Evolutionary conservation across 1,140 invertebrate genomes (phyloP), one percentile per base, ranked within the genome.

Genomic region (Araneus ventricosus): DNA sequence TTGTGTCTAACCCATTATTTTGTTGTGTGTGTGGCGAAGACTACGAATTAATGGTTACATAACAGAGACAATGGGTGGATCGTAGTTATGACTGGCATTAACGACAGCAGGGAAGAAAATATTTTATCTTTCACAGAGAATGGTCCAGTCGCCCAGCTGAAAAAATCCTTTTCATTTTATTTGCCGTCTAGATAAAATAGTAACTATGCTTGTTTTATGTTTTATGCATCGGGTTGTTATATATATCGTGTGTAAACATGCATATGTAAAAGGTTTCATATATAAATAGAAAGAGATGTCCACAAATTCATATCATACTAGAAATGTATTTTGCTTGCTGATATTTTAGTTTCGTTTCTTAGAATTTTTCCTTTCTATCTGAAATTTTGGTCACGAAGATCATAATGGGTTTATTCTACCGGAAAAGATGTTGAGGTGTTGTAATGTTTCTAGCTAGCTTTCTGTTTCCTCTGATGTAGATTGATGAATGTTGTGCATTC

Each of bases 41-140:
- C 63, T 63, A 57, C n/a, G 41, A 75, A 75, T 89, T 89, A 89
- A 89, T 89, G 88, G 63, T 89, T 75, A 89, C 37, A 45, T 75
- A 57, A 52, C 63, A 10, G 63, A 88, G 61, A 88, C 87, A 88
- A 89, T 79, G 52, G 41, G 88, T 27, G 67, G 39, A 45, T 34
- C 5, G 88, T 89, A 27, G 39, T 75, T 89, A 79, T 30, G 39
- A 75, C 34, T 79, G 41, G 67, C 67, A 75, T 89, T 75, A 89
- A 57, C 30, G 67, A 8, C 7, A 39, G 39, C 61, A 70, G 4
- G 17, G 27, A 37, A 8, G 63, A 57, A 52, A 52, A 70, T 79
- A 63, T 89, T 79, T 75, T 70, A 70, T 70, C 67, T 70, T 34
- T 70, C 17, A 34, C 41, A 34, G 30, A 79, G 63, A 89, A 89